Evolutionary conservation across 2,113 vertebrate genomes (phyloP), one percentile per base, ranked within the genome.

Genomic region (Myiozetetes cayanensis): DNA sequence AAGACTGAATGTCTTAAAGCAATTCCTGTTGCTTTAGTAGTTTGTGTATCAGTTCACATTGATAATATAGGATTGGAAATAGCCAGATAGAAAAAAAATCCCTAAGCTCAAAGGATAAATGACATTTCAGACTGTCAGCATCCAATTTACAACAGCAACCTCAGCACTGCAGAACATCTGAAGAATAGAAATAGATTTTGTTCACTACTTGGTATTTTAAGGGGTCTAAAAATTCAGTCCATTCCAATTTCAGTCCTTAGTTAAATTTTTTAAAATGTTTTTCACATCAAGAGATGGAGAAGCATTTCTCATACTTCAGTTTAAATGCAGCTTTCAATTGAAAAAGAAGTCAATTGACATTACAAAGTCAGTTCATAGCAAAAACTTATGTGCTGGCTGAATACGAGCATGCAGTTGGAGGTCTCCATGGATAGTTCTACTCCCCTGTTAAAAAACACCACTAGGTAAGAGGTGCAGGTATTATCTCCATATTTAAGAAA

Each of bases 321-420:
- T 78, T 78, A 92, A 94, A 83, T 52, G 41, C 31, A 85, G 33
- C 20, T 94, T 93, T 73, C 41, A 71, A 20, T 3, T 50, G 43
- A 87, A 94, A 85, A 19, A 56, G 30, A 89, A 75, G 67, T 50
- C 16, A 91, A 62, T 85, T 87, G 63, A 73, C 9, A 39, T 47
- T 75, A 66, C 6, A 9, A 84, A 92, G 68, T 24, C 76, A 87
- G 71, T 91, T 94, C 92, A 96, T 93, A 97, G 91, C 75, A 77
- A 71, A 91, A 75, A 88, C 92, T 56, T 74, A 90, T 52, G 50
- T 13, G 47, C 61, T 95, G 24, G 61, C 50, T 76, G 58, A 92
- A 87, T 4, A 65, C 4, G 33, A 77, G 58, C 75, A 89, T 88
- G 85, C 91, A 77, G 5, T 10, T 61, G 15, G 55, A 50, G 5